Evolutionary conservation across 1,140 invertebrate genomes (phyloP).

Genomic region (Brachionus manjavacas): DNA sequence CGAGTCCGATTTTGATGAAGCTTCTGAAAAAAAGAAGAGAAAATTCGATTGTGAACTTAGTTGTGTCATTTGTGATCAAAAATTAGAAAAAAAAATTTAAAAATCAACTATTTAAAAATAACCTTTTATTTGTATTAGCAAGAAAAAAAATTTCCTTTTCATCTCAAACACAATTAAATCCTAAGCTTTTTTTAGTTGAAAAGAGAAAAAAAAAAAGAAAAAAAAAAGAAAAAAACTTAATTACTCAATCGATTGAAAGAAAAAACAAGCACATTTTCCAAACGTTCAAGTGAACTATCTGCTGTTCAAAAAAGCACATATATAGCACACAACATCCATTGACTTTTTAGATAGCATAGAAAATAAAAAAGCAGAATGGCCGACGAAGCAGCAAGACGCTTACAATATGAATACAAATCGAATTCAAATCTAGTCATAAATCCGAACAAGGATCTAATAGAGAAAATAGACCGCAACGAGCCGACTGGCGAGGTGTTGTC

Average conservation of each 20-base stretch:
- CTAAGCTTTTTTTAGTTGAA: neutral
- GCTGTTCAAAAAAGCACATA: too few relatives aligned
- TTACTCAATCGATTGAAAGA: neutral
- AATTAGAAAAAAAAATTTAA: neutral
- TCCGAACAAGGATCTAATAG: slow-evolving; percentile 96
- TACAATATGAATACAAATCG: slow-evolving; percentile 99
- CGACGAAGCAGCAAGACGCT: slow-evolving; percentile 89
- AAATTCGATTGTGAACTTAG: neutral
- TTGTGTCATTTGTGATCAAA: neutral
- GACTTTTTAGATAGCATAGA: neutral
- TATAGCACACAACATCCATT: neutral
- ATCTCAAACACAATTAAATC: neutral
- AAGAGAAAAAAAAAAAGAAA: too few relatives aligned
- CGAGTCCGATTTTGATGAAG: too few relatives aligned
- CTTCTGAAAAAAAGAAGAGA: too few relatives aligned
- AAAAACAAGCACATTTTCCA: neutral
- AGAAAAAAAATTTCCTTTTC: neutral
- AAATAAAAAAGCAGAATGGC: slow-evolving; percentile 87
- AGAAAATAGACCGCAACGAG: slow-evolving; percentile 92
- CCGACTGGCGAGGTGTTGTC: slow-evolving; percentile 97
- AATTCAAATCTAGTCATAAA: slow-evolving; percentile 99
- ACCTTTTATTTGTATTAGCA: neutral
- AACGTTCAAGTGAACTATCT: too few relatives aligned
- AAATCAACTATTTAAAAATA: neutral
- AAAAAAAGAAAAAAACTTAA: too few relatives aligned